These are phyloP conservation scores for Nemotelus nigrinus DNA, from an alignment of 2,888 invertebrate species.

Conservation along the genomic window DNA sequence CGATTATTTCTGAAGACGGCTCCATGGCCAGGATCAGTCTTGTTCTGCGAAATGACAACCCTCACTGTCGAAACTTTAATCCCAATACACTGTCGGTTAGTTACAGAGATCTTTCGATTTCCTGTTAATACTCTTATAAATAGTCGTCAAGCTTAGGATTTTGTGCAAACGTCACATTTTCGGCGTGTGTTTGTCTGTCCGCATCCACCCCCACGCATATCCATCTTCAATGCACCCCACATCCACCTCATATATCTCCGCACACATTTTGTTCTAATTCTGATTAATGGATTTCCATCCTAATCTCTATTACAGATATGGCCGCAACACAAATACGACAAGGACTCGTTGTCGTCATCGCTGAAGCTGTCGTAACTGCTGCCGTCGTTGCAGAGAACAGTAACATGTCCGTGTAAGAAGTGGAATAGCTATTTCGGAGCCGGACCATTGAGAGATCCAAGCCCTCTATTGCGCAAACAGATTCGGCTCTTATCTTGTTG, in stretches of 20 bases:
- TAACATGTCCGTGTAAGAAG: conserved; percentile 20
- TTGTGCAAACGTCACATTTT: conserved; percentile 2
- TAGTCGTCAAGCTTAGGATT: conserved; percentile 32
- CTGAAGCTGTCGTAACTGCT: conserved; percentile 1
- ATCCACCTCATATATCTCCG: conserved; percentile 6
- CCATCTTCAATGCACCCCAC: not conserved
- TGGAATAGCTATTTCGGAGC: conserved; percentile 6
- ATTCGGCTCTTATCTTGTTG: conserved; percentile 18
- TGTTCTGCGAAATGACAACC: conserved; percentile 4
- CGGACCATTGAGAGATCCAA: not conserved
- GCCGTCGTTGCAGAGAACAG: not conserved
- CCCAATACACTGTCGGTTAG: not conserved
- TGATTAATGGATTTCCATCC: conserved; percentile 48
- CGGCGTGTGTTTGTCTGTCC: not conserved
- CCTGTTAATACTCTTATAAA: conserved; percentile 27
- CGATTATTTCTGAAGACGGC: too few relatives aligned
- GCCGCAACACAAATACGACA: conserved; percentile 28
- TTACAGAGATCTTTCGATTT: conserved; percentile 10
- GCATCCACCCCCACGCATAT: conserved; percentile 2
- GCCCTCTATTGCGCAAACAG: conserved; percentile 25
- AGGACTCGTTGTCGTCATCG: conserved; percentile 7
- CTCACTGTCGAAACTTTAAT: not conserved
- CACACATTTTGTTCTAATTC: conserved; percentile 43
- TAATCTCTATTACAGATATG: conserved; percentile 49
- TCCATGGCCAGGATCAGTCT: too few relatives aligned